These are phyloP conservation scores for Dissostichus mawsoni DNA, from an alignment of 2,113 vertebrate species.

Conservation along the genomic window DNA sequence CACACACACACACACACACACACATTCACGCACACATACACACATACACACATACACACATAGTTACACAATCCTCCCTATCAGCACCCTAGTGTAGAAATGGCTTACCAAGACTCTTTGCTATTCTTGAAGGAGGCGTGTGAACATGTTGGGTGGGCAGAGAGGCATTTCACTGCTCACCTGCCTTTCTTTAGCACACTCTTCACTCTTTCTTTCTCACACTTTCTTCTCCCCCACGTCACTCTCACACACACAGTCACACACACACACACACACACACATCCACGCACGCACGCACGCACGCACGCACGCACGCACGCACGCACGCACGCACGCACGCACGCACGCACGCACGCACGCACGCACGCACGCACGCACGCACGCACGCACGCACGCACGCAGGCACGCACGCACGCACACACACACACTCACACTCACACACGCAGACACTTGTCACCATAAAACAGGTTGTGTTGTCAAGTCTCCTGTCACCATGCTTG, in stretches of 20 bases:
- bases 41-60: constrained; percentile 14
- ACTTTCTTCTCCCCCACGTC: constrained; percentile 26
- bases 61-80: constrained; percentile 52
- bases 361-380: constrained; percentile 5
- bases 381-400: constrained; percentile 23
- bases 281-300: too few relatives aligned
- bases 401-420: constrained; percentile 28
- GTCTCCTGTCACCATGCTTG: constrained; percentile 78
- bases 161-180: constrained; percentile 65
- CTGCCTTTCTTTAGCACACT: constrained; percentile 74
- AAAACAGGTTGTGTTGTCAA: constrained; percentile 82
- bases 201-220: constrained; percentile 65
- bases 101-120: constrained; percentile 66
- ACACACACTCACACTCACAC: constrained; percentile 45
- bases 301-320: too few relatives aligned
- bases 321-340: neutral
- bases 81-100: constrained; percentile 62
- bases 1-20: neutral
- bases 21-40: neutral
- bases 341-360: constrained; percentile 30
- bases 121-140: constrained; percentile 74
- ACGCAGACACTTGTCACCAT: constrained; percentile 75
- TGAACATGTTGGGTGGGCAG: constrained; percentile 77
- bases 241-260: neutral
- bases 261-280: constrained; percentile 30